phyloP scores from a whole-genome alignment of 2,113 vertebrate genomes.

The Varanus salvator region DNA sequence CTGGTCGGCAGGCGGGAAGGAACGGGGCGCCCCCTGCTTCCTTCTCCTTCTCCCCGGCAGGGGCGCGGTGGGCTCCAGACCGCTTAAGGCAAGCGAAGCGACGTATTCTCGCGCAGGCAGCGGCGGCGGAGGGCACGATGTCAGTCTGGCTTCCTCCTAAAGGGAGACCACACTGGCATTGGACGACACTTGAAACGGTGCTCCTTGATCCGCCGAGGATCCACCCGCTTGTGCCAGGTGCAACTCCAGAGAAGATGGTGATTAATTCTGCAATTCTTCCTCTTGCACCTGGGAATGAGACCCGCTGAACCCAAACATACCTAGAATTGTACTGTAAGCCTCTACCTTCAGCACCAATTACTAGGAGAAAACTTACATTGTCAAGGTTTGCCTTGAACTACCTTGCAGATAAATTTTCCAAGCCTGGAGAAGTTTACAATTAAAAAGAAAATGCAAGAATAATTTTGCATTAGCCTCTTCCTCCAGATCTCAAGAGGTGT shows the following conservation, averaged over 20 bases:
- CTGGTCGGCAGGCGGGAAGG: too few relatives aligned
- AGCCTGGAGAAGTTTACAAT: slow-evolving; percentile 45
- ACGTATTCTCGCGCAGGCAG: too few relatives aligned
- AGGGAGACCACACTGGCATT: too few relatives aligned
- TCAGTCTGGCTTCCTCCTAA: too few relatives aligned
- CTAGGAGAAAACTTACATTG: slow-evolving; percentile 35
- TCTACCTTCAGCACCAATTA: slow-evolving; percentile 11
- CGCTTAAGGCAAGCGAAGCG: too few relatives aligned
- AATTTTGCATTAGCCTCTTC: slow-evolving; percentile 47
- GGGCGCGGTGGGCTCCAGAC: too few relatives aligned
- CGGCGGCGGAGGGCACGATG: too few relatives aligned
- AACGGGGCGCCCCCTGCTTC: too few relatives aligned
- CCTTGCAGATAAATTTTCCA: slow-evolving; percentile 47
- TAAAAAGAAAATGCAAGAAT: slow-evolving; percentile 54
- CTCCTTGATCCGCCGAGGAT: background rate
- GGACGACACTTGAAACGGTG: too few relatives aligned
- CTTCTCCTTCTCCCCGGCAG: too few relatives aligned
- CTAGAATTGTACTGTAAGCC: background rate
- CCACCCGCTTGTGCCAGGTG: background rate
- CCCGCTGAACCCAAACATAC: background rate
- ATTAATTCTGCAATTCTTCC: background rate
- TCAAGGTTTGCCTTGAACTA: slow-evolving; percentile 27
- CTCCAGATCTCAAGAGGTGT: slow-evolving; percentile 22
- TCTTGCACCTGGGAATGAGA: background rate
- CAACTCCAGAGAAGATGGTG: background rate